Conservation (phyloP, 1,140 invertebrate genomes). For the Lepidurus packardi region DNA sequence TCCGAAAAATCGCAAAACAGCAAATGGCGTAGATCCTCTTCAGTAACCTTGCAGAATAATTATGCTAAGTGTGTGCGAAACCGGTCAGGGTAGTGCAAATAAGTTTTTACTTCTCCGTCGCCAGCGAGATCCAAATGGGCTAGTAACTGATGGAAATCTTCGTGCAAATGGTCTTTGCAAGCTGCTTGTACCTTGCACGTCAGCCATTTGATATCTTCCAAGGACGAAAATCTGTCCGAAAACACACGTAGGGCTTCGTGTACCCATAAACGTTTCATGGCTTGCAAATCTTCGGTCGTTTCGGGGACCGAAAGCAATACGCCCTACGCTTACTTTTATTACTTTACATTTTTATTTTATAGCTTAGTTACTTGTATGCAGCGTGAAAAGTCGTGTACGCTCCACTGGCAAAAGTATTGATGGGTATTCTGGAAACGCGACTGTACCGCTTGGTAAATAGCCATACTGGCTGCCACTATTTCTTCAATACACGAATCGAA, state of each 20-base stretch:
- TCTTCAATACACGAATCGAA: constrained; percentile 89
- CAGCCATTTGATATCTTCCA: constrained; percentile 74
- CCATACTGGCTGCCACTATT: constrained; percentile 76
- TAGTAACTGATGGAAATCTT: constrained; percentile 54
- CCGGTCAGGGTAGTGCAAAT: constrained; percentile 32
- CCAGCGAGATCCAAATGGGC: constrained; percentile 48
- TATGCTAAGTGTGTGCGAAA: not conserved
- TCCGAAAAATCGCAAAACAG: constrained; percentile 94
- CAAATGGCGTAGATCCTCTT: constrained; percentile 73
- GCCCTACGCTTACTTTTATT: constrained; percentile 54
- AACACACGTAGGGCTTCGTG: constrained; percentile 88
- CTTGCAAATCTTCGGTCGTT: constrained; percentile 75
- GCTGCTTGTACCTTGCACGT: constrained; percentile 51
- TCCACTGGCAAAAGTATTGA: not conserved
- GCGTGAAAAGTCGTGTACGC: constrained; percentile 35
- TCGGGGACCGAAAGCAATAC: constrained; percentile 86
- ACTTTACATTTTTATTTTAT: no score
- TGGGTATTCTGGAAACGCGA: not conserved
- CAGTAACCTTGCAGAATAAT: constrained; percentile 54
- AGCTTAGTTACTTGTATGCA: constrained; percentile 39
- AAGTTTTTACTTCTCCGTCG: constrained; percentile 43
- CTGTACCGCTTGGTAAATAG: constrained; percentile 65
- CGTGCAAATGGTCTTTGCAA: constrained; percentile 46
- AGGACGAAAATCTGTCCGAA: constrained; percentile 84
- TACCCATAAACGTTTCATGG: constrained; percentile 88